Evolutionary conservation across 64 coral and sea anemone species (phyloP), one percentile per base, ranked within the genome.

Genomic region (Pachyseris speciosa): DNA sequence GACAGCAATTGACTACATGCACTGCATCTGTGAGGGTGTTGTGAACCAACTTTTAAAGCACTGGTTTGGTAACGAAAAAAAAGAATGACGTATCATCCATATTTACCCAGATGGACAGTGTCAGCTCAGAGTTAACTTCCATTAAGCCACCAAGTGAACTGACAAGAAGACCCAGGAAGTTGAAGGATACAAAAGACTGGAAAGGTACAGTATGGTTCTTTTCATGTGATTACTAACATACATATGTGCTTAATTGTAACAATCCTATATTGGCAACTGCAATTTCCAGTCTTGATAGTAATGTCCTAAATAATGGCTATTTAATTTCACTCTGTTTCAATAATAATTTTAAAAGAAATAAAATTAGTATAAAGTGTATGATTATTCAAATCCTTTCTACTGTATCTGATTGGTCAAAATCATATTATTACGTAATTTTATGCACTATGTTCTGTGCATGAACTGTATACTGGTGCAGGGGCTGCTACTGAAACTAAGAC

Each of bases 121-220:
- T 80, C 33, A 52, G 55, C 47, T 7, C n/a, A 27, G 47, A 83
- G 19, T 83, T 83, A 9, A 28, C 60, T 11, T 83, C 78, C 29
- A 60, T 83, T 16, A 13, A 61, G 51, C 78, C 78, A 12, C 10
- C 40, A 15, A 31, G n/a, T 83, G 29, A 83, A 59, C 16, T 83
- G 22, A 83, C 78, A 4, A 59, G 78, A 32, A 36, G 50, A 15
- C 50, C 78, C 10, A 83, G 78, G 40, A 83, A 37, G 31, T n/a
- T 83, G n/a, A 30, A 3, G 7, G 78, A 83, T 32, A 60, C 17
- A 51, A 83, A 83, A 37, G 8, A 83, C 22, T 61, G 78, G 78
- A 83, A 83, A 83, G 78, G 78, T 83, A 55, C 43, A 45, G 43
- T 7, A 11, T n/a, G 7, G 51, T 55, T 55, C 51, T 16, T 16